Percentiles rank a stretch among this genome's conserved stretches.
Conservation (phyloP, 2,797 vertebrate genomes). For the Apogon talboti region DNA sequence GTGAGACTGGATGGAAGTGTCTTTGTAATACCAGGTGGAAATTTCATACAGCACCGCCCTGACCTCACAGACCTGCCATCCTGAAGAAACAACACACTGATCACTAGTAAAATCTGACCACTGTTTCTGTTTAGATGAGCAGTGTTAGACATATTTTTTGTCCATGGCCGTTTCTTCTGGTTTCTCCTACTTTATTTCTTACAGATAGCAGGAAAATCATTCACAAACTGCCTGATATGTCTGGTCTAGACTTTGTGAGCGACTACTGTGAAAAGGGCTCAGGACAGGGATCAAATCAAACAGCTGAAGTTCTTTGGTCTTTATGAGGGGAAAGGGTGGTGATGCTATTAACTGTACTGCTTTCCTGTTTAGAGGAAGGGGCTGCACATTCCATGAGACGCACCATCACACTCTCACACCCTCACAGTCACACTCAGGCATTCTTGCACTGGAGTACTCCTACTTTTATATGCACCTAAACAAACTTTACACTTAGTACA, state of each 20-base stretch:
- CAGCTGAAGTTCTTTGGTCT: conserved; percentile 38
- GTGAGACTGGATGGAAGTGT: conserved; percentile 14
- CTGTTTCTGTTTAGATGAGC: conserved; percentile 48
- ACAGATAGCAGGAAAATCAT: conserved; percentile 22
- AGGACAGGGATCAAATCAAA: conserved; percentile 37
- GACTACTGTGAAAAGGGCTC: conserved; percentile 31
- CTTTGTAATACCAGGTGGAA: conserved; percentile 28
- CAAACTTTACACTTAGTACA: conserved; percentile 78
- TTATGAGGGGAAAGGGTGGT: conserved; percentile 73
- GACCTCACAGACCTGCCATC: conserved; percentile 18
- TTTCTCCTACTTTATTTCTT: conserved; percentile 25
- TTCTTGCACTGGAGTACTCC: conserved; percentile 55
- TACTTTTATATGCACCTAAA: conserved; percentile 61
- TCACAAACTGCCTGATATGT: conserved; percentile 6
- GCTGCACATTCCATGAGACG: conserved; percentile 71
- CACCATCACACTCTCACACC: conserved; percentile 25
- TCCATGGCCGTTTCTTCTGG: neutral
- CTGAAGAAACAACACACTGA: conserved; percentile 46
- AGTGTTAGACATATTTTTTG: conserved; percentile 17
- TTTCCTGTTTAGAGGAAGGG: conserved; percentile 80
- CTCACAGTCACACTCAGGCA: conserved; percentile 39
- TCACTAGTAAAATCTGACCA: conserved; percentile 12
- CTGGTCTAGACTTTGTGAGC: conserved; percentile 2
- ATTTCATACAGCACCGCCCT: conserved; percentile 15
- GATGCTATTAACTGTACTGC: conserved; percentile 70